phyloP scores from a whole-genome alignment of 2,888 invertebrate species.

The Xanthorhoe designata region DNA sequence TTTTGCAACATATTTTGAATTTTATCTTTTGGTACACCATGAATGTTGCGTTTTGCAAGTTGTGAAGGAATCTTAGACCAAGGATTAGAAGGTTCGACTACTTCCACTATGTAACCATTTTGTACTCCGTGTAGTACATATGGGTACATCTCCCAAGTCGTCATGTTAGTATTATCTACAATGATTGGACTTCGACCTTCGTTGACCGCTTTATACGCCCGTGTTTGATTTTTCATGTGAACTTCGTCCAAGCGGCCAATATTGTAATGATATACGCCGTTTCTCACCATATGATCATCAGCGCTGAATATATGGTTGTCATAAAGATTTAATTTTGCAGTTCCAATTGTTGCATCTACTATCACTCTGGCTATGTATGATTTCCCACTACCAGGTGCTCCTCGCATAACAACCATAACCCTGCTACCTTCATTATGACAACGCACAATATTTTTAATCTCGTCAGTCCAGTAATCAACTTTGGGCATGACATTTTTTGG shows the following conservation, averaged over 20 bases:
- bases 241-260: conserved; percentile 81
- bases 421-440: conserved; percentile 81
- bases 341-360: conserved; percentile 63
- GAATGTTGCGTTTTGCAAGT: conserved; percentile 87
- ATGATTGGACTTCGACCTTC: conserved; percentile 91
- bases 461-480: conserved; percentile 53
- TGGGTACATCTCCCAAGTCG: conserved; percentile 94
- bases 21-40: conserved; percentile 87
- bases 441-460: conserved; percentile 58
- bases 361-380: conserved; percentile 87
- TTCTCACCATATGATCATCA: conserved; percentile 67
- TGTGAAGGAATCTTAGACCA: conserved; percentile 88
- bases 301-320: conserved; percentile 65
- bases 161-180: conserved; percentile 95
- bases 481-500: conserved; percentile 21
- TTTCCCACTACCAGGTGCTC: conserved; percentile 95
- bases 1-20: conserved; percentile 89
- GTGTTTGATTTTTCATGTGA: conserved; percentile 89
- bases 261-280: conserved; percentile 61
- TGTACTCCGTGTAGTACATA: conserved; percentile 89
- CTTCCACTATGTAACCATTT: conserved; percentile 90
- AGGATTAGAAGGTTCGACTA: conserved; percentile 92
- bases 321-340: conserved; percentile 43
- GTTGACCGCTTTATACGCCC: conserved; percentile 84
- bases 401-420: conserved; percentile 91